Evolutionary conservation across 2,113 vertebrate genomes (phyloP).

Genomic region (Hirundichthys speculiger): DNA sequence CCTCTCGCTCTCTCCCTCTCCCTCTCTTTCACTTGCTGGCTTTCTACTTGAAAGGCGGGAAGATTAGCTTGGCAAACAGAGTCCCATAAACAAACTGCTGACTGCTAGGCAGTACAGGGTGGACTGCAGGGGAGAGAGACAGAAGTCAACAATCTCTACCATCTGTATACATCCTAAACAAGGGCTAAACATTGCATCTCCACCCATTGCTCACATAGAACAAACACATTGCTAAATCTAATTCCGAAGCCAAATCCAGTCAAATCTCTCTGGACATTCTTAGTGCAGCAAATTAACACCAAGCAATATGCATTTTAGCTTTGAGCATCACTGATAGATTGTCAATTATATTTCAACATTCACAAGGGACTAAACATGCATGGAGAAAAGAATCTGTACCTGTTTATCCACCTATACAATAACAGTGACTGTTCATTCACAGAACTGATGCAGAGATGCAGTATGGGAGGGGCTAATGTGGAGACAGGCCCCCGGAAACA

Average conservation of each 20-base stretch:
- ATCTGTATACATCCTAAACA: conserved; percentile 65
- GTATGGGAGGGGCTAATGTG: conserved; percentile 50
- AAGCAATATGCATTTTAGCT: neutral
- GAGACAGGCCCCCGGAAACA: conserved; percentile 50
- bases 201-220: conserved; percentile 22
- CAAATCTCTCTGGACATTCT: conserved; percentile 19
- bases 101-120: conserved; percentile 64
- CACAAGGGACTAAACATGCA: neutral
- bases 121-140: conserved; percentile 65
- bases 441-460: conserved; percentile 58
- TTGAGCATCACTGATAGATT: neutral
- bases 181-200: conserved; percentile 36
- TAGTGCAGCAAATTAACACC: neutral
- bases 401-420: neutral
- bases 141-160: conserved; percentile 41
- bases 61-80: conserved; percentile 81
- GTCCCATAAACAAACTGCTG: conserved; percentile 80
- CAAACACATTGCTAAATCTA: conserved; percentile 28
- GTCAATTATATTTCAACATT: conserved; percentile 13
- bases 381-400: neutral
- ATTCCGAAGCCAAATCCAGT: conserved; percentile 23
- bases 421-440: conserved; percentile 56
- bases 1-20: conserved; percentile 13
- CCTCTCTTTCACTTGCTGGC: conserved; percentile 58
- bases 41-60: conserved; percentile 77